These are phyloP conservation scores for Pomatorhinus ruficollis DNA, from an alignment of 2,113 vertebrate species.

Conservation along the genomic window DNA sequence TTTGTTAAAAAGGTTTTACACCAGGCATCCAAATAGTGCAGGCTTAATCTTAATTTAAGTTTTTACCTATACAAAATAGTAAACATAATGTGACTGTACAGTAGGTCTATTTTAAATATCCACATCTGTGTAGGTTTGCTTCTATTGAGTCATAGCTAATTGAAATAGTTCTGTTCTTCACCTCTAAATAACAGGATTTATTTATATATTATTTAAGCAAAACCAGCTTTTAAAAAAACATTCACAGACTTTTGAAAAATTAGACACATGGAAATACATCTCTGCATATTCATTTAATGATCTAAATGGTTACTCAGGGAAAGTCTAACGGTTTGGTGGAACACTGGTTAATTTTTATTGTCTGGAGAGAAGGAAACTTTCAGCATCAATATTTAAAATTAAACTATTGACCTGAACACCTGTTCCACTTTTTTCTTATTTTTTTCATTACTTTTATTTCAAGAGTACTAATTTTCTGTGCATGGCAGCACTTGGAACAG, in stretches of 20 bases:
- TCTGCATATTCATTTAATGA: not conserved
- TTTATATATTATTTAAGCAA: not conserved
- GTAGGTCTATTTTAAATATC: conserved; percentile 34
- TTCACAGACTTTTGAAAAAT: not conserved
- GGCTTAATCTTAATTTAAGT: not conserved
- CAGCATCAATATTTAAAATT: conserved; percentile 54
- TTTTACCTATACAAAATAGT: not conserved
- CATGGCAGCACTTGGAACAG: conserved; percentile 52
- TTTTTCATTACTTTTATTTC: not conserved
- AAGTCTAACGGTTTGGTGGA: not conserved
- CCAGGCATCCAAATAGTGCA: not conserved
- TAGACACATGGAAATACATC: not conserved
- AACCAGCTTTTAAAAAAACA: not conserved
- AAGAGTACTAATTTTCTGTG: conserved; percentile 65
- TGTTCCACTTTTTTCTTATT: conserved; percentile 1
- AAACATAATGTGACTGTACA: not conserved
- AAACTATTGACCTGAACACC: conserved; percentile 56
- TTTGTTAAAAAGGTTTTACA: not conserved
- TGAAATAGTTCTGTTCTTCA: not conserved
- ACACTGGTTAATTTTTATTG: conserved; percentile 6
- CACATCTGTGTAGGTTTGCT: not conserved
- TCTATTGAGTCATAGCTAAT: conserved; percentile 25
- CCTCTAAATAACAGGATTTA: not conserved
- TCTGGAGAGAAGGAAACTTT: not conserved
- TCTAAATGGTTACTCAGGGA: not conserved